These are phyloP conservation scores for Microtus richardsoni DNA, from an alignment of 2,113 vertebrate species.

Conservation along the genomic window DNA sequence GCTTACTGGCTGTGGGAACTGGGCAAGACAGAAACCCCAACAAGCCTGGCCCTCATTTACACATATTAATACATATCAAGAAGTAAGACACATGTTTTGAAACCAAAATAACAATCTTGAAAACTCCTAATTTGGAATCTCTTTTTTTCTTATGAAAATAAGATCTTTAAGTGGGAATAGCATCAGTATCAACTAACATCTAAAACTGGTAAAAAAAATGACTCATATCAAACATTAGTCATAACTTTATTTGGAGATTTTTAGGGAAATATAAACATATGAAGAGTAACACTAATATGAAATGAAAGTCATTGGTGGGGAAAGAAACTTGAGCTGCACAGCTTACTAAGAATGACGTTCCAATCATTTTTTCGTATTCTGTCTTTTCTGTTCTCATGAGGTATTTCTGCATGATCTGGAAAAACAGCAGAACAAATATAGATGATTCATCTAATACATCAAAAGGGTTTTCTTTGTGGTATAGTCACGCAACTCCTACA, in stretches of 20 bases:
- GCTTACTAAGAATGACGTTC: neutral
- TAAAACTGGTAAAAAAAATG: neutral
- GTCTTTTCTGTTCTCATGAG: neutral
- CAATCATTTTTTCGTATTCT: neutral
- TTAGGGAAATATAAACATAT: conserved; percentile 11
- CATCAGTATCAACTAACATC: neutral
- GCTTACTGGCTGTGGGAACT: too few species aligned
- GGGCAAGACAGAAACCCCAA: too few species aligned
- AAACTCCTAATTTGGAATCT: neutral
- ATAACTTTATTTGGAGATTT: neutral
- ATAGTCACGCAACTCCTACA: neutral
- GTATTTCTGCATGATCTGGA: neutral
- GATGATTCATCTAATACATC: neutral
- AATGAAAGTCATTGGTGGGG: conserved; percentile 10
- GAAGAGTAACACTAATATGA: neutral
- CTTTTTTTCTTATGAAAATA: neutral
- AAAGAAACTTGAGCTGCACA: neutral
- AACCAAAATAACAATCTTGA: conserved; percentile 40
- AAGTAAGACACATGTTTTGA: conserved; percentile 25
- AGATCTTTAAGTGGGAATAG: neutral
- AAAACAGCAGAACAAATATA: neutral
- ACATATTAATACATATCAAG: conserved; percentile 61
- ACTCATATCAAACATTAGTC: conserved; percentile 2
- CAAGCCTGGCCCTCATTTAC: too few species aligned
- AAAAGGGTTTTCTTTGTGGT: too few species aligned